Percentiles rank a stretch among this genome's conserved stretches.
Evolutionary conservation across 2,113 vertebrate species (phyloP).

Genomic region (Podarcis raffonei): DNA sequence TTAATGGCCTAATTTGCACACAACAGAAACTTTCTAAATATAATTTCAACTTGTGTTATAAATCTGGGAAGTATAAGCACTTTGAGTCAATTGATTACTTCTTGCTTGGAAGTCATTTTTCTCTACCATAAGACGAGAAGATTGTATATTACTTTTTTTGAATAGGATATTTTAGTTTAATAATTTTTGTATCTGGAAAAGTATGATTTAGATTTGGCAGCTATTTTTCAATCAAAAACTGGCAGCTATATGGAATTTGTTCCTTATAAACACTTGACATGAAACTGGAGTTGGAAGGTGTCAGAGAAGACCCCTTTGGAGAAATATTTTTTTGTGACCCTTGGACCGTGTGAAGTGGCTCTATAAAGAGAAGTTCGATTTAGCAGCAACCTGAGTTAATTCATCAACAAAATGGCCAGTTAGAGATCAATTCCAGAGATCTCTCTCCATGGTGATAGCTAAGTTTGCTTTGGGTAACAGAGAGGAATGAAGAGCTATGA

Average conservation of each 20-base stretch:
- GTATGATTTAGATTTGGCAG: background rate
- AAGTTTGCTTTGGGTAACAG: background rate
- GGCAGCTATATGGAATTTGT: background rate
- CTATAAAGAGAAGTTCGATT: background rate
- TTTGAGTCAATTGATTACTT: constrained; percentile 25
- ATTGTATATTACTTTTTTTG: constrained; percentile 2
- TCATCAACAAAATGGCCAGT: background rate
- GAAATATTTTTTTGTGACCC: no score
- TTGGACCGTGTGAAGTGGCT: background rate
- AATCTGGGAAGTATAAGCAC: constrained; percentile 25
- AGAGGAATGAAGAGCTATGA: background rate
- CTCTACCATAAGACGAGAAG: background rate
- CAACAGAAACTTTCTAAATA: constrained; percentile 36
- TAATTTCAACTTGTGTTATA: constrained; percentile 40
- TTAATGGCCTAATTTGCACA: constrained; percentile 32
- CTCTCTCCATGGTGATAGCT: background rate
- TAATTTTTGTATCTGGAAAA: background rate
- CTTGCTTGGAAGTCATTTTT: background rate
- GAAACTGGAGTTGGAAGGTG: background rate
- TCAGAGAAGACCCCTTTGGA: background rate
- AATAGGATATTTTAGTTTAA: background rate
- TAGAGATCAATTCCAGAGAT: background rate
- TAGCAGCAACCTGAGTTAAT: background rate
- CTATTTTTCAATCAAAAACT: background rate
- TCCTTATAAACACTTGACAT: background rate